Conservation (phyloP, 2,888 invertebrate species). For the Drepanosiphum platanoidis region DNA sequence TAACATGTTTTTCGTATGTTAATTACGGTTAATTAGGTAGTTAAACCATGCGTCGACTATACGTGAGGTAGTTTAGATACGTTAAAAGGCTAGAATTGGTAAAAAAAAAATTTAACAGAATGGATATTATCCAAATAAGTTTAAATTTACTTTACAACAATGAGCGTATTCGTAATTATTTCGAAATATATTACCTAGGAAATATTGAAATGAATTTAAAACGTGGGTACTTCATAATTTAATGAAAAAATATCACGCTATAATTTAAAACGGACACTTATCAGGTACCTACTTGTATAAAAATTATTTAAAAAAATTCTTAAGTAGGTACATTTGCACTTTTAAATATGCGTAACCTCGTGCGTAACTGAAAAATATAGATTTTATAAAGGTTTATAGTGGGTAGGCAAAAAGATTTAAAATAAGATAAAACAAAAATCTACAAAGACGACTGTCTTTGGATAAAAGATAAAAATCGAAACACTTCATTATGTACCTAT, state of each 20-base stretch:
- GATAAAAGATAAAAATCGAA: background rate
- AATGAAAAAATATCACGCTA: background rate
- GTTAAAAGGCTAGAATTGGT: too few species aligned
- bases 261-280: background rate
- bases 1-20: too few species aligned
- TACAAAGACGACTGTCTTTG: background rate
- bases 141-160: too few species aligned
- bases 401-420: background rate
- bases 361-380: background rate
- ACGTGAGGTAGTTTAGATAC: too few species aligned
- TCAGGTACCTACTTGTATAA: background rate
- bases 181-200: too few species aligned
- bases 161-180: too few species aligned
- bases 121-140: too few species aligned
- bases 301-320: background rate
- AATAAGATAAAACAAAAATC: background rate
- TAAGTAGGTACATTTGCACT: background rate
- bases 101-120: too few species aligned
- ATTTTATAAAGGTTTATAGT: background rate
- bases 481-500: background rate
- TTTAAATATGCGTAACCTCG: too few species aligned
- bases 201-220: background rate
- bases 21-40: too few species aligned
- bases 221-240: too few species aligned
- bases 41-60: too few species aligned